A percentile compares a stretch with the other conserved stretches of the same genome.
Evolutionary conservation across 1,140 invertebrate genomes (phyloP).

Genomic region (Meteorus sp.): DNA sequence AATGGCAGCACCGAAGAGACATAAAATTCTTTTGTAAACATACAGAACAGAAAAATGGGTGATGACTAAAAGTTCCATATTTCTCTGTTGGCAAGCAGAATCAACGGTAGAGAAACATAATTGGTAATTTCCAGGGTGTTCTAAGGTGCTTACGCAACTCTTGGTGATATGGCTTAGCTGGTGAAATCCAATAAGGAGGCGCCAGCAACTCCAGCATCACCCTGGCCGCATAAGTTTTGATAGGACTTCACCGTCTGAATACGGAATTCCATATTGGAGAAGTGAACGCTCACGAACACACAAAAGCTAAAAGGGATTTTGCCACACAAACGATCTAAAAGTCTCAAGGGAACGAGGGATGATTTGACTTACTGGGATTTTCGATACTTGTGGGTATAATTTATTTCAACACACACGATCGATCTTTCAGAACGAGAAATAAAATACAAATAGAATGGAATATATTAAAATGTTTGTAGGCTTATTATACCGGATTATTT

Average conservation of each 20-base stretch:
- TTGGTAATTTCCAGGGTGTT: conserved; percentile 21
- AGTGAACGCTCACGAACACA: too few relatives aligned
- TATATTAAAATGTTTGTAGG: too few relatives aligned
- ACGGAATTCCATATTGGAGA: conserved; percentile 34
- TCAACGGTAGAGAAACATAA: conserved; percentile 23
- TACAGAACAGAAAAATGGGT: neutral
- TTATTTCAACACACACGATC: too few relatives aligned
- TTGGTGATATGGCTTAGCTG: conserved; percentile 19
- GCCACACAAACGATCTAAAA: conserved; percentile 3
- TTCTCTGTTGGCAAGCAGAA: conserved; percentile 13
- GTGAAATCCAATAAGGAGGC: conserved; percentile 47
- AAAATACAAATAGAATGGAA: too few relatives aligned
- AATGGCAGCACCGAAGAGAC: neutral
- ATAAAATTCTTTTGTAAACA: neutral
- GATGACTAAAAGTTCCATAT: conserved; percentile 7
- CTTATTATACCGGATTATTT: too few relatives aligned
- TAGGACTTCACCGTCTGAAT: conserved; percentile 42
- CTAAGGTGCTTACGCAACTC: conserved; percentile 18
- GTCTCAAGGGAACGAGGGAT: conserved; percentile 1
- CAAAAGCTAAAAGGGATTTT: conserved; percentile 1
- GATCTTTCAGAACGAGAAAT: neutral
- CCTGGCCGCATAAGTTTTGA: conserved; percentile 46
- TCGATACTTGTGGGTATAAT: conserved; percentile 4
- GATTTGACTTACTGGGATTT: neutral
- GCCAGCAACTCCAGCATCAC: conserved; percentile 28